phyloP scores from a whole-genome alignment of 2,888 invertebrate genomes.

The Nudaria mundana region DNA sequence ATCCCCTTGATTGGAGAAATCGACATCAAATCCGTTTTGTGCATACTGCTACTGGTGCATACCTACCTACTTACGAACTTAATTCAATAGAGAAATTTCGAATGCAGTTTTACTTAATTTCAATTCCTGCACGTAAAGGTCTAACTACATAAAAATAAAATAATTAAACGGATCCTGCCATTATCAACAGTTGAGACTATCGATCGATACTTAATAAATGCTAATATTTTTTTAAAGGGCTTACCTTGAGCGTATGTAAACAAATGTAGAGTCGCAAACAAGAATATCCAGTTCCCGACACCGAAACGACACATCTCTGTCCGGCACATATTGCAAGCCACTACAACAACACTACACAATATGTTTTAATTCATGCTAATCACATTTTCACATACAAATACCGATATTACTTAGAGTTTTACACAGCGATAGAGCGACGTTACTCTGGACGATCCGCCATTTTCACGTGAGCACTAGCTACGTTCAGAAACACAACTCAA shows the following conservation, averaged over 20 bases:
- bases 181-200: slow-evolving; percentile 26
- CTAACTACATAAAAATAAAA: slow-evolving; percentile 15
- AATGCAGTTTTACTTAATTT: slow-evolving; percentile 12
- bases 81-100: neutral
- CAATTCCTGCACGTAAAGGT: slow-evolving; percentile 14
- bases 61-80: neutral
- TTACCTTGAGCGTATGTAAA: slow-evolving; percentile 80
- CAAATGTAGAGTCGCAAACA: slow-evolving; percentile 70
- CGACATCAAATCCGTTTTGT: slow-evolving; percentile 10
- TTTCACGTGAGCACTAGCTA: slow-evolving; percentile 57
- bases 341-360: slow-evolving; percentile 60
- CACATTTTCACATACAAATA: slow-evolving; percentile 76
- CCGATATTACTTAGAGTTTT: slow-evolving; percentile 46
- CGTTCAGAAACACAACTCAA: slow-evolving; percentile 69
- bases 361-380: slow-evolving; percentile 76
- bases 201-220: slow-evolving; percentile 60
- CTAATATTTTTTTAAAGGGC: slow-evolving; percentile 69
- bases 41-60: too few species aligned
- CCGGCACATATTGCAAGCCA: slow-evolving; percentile 71
- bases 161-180: slow-evolving; percentile 21
- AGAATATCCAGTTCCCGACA: slow-evolving; percentile 75
- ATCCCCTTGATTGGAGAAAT: too few species aligned
- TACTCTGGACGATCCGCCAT: slow-evolving; percentile 62
- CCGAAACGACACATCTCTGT: slow-evolving; percentile 72
- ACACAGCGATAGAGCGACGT: slow-evolving; percentile 38